A percentile compares a stretch with the other conserved stretches of the same genome.
phyloP scores from a whole-genome alignment of 53 echinoderm and acorn worm genomes.

The Echinarachnius parma region DNA sequence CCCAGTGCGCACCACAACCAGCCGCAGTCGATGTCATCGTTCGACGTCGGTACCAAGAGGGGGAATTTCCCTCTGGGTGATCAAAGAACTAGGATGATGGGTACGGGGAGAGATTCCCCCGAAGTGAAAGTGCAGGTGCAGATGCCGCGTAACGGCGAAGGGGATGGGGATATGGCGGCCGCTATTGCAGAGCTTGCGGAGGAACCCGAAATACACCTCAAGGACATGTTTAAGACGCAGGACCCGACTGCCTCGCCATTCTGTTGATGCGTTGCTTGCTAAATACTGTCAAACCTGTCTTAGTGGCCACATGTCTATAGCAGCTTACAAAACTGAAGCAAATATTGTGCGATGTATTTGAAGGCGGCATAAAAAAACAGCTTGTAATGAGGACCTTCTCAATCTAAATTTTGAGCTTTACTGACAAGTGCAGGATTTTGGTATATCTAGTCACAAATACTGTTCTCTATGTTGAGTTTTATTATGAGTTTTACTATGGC shows the following conservation, averaged over 20 bases:
- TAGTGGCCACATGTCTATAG: no score
- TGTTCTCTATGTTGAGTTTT: no score
- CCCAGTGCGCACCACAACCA: slow-evolving; percentile 71
- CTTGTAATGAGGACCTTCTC: no score
- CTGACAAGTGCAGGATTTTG: no score
- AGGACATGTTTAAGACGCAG: slow-evolving; percentile 93
- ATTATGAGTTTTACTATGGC: no score
- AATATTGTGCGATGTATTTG: no score
- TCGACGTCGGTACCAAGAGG: slow-evolving; percentile 38
- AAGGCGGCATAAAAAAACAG: no score
- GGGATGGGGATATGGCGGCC: slow-evolving; percentile 42
- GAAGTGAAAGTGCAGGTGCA: slow-evolving; percentile 30
- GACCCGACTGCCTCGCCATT: slow-evolving; percentile 97
- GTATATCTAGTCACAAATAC: no score
- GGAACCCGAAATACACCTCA: slow-evolving; percentile 65
- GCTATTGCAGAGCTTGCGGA: slow-evolving; percentile 31
- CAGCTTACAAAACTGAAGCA: no score
- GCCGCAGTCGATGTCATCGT: slow-evolving; percentile 59
- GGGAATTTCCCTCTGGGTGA: slow-evolving; percentile 31
- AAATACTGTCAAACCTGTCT: no score
- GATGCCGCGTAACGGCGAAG: slow-evolving; percentile 17
- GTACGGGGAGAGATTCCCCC: slow-evolving; percentile 14
- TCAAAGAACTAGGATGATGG: slow-evolving; percentile 33
- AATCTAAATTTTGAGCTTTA: no score
- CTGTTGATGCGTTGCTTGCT: no score